Evolutionary conservation across 1,140 invertebrate genomes (phyloP).

Genomic region (Diuraphis noxia): DNA sequence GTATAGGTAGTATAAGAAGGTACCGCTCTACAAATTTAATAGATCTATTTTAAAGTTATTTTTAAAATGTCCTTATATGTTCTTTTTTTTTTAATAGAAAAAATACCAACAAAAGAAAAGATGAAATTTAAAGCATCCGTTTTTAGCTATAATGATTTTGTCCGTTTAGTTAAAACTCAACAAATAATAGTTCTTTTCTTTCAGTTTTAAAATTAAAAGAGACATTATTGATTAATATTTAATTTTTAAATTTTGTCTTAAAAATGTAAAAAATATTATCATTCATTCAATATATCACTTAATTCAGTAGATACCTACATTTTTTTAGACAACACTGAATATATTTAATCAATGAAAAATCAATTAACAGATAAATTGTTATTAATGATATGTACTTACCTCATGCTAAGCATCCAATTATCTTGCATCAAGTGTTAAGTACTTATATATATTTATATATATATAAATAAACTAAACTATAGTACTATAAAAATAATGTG

Average conservation of each 20-base stretch:
- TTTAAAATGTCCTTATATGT: too few species aligned
- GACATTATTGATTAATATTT: neutral
- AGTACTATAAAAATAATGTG: neutral
- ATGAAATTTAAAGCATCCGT: too few species aligned
- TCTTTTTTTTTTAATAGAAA: too few species aligned
- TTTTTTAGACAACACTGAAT: neutral
- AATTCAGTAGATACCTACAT: neutral
- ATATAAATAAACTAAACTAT: neutral
- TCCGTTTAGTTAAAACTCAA: neutral
- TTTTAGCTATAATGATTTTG: too few species aligned
- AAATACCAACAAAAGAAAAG: too few species aligned
- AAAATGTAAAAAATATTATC: neutral
- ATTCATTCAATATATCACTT: slow-evolving; percentile 42
- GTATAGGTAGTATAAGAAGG: too few species aligned
- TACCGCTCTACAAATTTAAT: too few species aligned
- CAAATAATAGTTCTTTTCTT: neutral
- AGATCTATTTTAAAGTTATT: too few species aligned
- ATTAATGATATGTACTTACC: neutral
- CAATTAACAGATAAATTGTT: neutral
- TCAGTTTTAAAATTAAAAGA: neutral
- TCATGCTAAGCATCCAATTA: neutral
- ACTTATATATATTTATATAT: neutral
- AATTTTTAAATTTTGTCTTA: neutral
- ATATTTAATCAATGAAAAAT: too few species aligned
- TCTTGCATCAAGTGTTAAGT: neutral